phyloP scores from a whole-genome alignment of 1,140 invertebrate species.

The Zaprionus davidi region DNA sequence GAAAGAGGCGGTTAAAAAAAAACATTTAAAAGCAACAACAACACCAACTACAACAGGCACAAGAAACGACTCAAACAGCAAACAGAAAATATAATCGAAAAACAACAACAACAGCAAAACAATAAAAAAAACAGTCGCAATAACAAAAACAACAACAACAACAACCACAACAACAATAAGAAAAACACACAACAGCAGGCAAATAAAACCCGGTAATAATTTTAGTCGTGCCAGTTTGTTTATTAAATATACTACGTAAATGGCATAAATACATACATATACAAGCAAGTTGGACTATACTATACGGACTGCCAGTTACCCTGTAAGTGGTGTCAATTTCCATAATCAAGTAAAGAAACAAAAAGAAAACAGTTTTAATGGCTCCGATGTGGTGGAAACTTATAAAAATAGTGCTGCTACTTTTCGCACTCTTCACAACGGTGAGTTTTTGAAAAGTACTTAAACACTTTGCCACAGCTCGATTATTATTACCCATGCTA shows the following conservation, averaged over 20 bases:
- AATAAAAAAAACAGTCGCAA: conserved; percentile 25
- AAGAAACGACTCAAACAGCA: conserved; percentile 27
- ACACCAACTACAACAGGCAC: conserved; percentile 23
- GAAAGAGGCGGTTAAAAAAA: conserved; percentile 37
- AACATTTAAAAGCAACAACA: conserved; percentile 42
- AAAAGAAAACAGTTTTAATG: conserved; percentile 31
- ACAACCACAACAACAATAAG: conserved; percentile 27
- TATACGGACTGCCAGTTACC: conserved; percentile 19
- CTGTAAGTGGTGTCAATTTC: conserved; percentile 8
- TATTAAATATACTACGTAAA: conserved; percentile 66
- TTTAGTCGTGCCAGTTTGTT: conserved; percentile 80
- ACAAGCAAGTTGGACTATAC: not conserved
- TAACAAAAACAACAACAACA: conserved; percentile 40
- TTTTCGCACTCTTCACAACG: conserved; percentile 63
- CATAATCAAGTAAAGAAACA: not conserved
- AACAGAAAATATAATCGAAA: conserved; percentile 29
- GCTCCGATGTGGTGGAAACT: conserved; percentile 65
- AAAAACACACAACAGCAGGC: conserved; percentile 25
- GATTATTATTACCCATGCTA: not conserved
- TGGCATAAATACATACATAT: conserved; percentile 44
- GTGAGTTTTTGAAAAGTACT: conserved; percentile 39
- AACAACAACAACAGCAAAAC: conserved; percentile 28
- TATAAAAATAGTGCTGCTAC: conserved; percentile 60
- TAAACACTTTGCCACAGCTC: not conserved
- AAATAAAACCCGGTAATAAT: conserved; percentile 69